Percentiles rank a stretch among this genome's conserved stretches.
Evolutionary conservation across 1,140 invertebrate species (phyloP).

Genomic region (Drosophila punjabiensis): DNA sequence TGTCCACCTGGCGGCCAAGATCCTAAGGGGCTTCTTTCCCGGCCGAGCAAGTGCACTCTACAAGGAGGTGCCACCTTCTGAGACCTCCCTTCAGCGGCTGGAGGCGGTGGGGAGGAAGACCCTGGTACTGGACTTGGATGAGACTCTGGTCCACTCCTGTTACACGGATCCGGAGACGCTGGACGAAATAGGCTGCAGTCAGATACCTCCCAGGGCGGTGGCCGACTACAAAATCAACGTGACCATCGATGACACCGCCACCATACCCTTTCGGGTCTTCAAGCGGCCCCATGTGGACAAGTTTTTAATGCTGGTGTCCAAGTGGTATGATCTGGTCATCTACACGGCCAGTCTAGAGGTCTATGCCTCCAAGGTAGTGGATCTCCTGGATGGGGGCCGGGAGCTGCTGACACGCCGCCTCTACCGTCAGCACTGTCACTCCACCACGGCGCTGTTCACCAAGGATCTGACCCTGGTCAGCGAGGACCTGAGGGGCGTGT

Average conservation of each 20-base stretch:
- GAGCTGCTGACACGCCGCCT: conserved; percentile 51
- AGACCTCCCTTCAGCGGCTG: neutral
- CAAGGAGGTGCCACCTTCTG: conserved; percentile 32
- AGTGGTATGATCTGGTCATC: conserved; percentile 70
- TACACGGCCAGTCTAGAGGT: conserved; percentile 69
- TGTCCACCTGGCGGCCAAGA: conserved; percentile 2
- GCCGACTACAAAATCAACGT: conserved; percentile 52
- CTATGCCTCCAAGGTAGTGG: conserved; percentile 55
- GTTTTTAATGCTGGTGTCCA: conserved; percentile 48
- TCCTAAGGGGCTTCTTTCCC: neutral
- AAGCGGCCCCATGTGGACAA: conserved; percentile 66
- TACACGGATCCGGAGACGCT: conserved; percentile 58
- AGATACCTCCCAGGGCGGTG: conserved; percentile 35
- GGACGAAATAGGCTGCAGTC: conserved; percentile 35
- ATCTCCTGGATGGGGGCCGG: conserved; percentile 52
- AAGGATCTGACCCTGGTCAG: conserved; percentile 54
- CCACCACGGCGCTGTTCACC: conserved; percentile 8
- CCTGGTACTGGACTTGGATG: conserved; percentile 61
- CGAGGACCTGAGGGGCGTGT: conserved; percentile 35
- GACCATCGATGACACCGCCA: neutral
- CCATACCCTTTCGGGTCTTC: conserved; percentile 50
- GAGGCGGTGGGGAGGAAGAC: conserved; percentile 35
- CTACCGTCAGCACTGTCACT: conserved; percentile 60
- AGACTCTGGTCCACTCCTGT: conserved; percentile 69
- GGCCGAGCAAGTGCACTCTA: conserved; percentile 1